These are phyloP conservation scores for Aleiodes alternator DNA, from an alignment of 2,888 invertebrate species.

Conservation along the genomic window DNA sequence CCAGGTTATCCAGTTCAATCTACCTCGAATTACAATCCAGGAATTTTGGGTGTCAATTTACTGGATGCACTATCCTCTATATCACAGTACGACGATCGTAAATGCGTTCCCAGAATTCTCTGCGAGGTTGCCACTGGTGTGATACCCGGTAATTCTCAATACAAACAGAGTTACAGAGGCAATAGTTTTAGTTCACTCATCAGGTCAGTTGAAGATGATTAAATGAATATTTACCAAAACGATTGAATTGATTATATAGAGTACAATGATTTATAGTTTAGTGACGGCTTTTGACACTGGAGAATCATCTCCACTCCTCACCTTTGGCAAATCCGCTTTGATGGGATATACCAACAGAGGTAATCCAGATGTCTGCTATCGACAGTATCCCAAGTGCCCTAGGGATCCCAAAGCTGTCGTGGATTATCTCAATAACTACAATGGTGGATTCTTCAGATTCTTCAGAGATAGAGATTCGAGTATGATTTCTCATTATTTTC, in stretches of 20 bases:
- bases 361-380: slow-evolving; percentile 79
- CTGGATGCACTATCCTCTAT: slow-evolving; percentile 79
- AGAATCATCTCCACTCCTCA: slow-evolving; percentile 81
- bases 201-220: slow-evolving; percentile 76
- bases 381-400: slow-evolving; percentile 85
- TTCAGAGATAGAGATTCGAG: slow-evolving; percentile 76
- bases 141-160: slow-evolving; percentile 61
- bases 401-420: slow-evolving; percentile 84
- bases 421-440: slow-evolving; percentile 89
- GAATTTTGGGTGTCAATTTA: slow-evolving; percentile 59
- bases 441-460: slow-evolving; percentile 90
- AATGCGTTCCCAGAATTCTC: slow-evolving; percentile 87
- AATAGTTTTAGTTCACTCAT: slow-evolving; percentile 76
- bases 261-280: slow-evolving; percentile 75
- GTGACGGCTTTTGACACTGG: slow-evolving; percentile 77
- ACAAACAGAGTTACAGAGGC: slow-evolving; percentile 53
- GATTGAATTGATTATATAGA: slow-evolving; percentile 17
- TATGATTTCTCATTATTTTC: background rate
- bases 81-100: slow-evolving; percentile 84
- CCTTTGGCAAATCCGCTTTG: slow-evolving; percentile 86
- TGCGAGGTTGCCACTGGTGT: slow-evolving; percentile 83
- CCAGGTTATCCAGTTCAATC: slow-evolving; percentile 38
- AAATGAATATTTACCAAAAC: background rate
- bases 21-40: slow-evolving; percentile 36
- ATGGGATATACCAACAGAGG: slow-evolving; percentile 84